Base-by-base conservation (phyloP, 2,888 invertebrate genomes). In the Marronus borbonicus region DNA sequence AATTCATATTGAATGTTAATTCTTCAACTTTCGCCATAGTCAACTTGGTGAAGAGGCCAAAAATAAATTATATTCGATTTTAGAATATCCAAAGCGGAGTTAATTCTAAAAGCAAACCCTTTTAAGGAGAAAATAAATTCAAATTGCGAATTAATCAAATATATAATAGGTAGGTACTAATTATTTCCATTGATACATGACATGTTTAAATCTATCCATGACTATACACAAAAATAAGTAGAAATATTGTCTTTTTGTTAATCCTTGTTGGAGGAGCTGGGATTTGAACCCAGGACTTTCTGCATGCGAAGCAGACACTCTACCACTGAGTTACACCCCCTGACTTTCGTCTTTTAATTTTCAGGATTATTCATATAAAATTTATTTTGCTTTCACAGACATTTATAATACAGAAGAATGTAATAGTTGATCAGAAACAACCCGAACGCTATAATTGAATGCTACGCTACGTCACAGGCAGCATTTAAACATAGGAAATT, bases 251-350 rank as follows among this genome's bases (percentile, higher is more conserved):
- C 31, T 0, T 36, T 36, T 5, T 52, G 52, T 52, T 24, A 76
- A 44, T 52, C 7, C n/a, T 52, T 36, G 62, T 80, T 85, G 85
- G 87, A 87, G 86, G 86, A 86, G 86, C 86, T 86, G 87, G 87
- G 87, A 87, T 87, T 87, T 86, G 87, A 87, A 87, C 87, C 87
- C 86, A 86, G 87, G 86, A 88, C 88, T 88, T 89, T 88, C 88
- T 87, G 89, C 89, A 89, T 89, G 89, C 89, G 88, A 89, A 89
- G 89, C 89, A 88, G 88, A 88, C 89, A 88, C 89, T 89, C 89
- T 89, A 88, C 89, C 89, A 88, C 89, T 89, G 88, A 87, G 87
- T 87, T 87, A 87, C 87, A 87, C 87, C 87, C 87, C 87, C 87
- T 24, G 24, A 24, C 24, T 24, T 60, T 39, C 2, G 10, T 31